Conservation (phyloP, 1,140 invertebrate species). For the Maniola jurtina region DNA sequence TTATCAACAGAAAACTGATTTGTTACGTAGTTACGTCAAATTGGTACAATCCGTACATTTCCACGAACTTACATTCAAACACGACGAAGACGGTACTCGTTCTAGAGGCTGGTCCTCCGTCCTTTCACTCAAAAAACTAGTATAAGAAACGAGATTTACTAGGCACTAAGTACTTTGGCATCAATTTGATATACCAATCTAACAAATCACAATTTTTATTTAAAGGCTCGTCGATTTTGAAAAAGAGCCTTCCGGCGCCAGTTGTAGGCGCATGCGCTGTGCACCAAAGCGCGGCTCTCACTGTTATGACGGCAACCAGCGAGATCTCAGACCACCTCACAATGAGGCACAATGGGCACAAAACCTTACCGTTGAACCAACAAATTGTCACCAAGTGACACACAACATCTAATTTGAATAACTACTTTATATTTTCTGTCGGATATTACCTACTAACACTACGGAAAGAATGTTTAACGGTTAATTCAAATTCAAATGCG, state of each 20-base stretch:
- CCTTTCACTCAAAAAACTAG: slow-evolving; percentile 36
- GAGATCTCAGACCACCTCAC: slow-evolving; percentile 49
- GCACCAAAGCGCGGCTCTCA: slow-evolving; percentile 60
- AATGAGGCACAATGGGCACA: slow-evolving; percentile 7
- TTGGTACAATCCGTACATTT: slow-evolving; percentile 22
- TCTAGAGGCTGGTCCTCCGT: slow-evolving; percentile 6
- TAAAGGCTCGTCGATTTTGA: slow-evolving; percentile 16
- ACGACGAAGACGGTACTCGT: slow-evolving; percentile 24
- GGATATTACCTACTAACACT: slow-evolving; percentile 15
- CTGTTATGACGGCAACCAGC: slow-evolving; percentile 41
- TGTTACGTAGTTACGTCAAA: slow-evolving; percentile 15
- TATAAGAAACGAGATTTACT: slow-evolving; percentile 24
- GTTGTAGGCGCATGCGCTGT: slow-evolving; percentile 56
- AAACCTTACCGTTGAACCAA: slow-evolving; percentile 31
- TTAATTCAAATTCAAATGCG: neutral
- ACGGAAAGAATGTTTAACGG: slow-evolving; percentile 16
- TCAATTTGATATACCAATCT: slow-evolving; percentile 33
- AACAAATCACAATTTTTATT: slow-evolving; percentile 34
- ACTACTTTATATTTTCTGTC: slow-evolving; percentile 14
- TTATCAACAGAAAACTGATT: slow-evolving; percentile 35
- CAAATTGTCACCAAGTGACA: slow-evolving; percentile 27
- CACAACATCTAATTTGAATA: slow-evolving; percentile 18
- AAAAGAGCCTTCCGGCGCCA: slow-evolving; percentile 29
- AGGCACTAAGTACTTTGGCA: slow-evolving; percentile 45
- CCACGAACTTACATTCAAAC: slow-evolving; percentile 56